Conservation (phyloP, 2,113 vertebrate genomes). For the Sterrhoptilus dennistouni region DNA sequence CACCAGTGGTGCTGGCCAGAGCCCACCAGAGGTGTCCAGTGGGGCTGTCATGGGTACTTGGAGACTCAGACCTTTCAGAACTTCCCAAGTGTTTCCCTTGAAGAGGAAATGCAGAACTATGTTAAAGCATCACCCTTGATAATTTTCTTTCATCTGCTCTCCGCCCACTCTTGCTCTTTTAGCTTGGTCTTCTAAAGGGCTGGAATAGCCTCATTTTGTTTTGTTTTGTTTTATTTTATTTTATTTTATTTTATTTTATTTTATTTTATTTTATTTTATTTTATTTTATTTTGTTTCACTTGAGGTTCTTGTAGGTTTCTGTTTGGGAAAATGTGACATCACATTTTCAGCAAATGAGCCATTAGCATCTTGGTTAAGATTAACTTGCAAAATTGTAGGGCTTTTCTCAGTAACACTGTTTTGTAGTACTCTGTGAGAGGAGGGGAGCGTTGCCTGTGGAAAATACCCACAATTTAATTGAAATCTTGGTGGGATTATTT, state of each 20-base stretch:
- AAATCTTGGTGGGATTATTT: background rate
- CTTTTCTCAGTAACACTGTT: background rate
- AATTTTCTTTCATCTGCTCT: background rate
- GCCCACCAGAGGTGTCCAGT: background rate
- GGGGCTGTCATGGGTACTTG: accelerated
- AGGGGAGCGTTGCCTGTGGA: background rate
- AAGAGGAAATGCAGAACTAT: background rate
- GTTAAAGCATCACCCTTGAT: background rate
- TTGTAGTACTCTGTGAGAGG: background rate
- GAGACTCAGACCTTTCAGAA: background rate
- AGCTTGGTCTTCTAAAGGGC: background rate
- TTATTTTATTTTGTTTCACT: background rate
- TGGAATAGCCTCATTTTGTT: background rate
- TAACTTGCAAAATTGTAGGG: background rate
- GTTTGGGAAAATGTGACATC: background rate
- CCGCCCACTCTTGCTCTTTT: background rate
- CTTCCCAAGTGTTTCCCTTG: background rate
- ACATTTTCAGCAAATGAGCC: background rate
- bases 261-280: background rate
- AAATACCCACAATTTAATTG: background rate
- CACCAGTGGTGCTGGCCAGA: background rate
- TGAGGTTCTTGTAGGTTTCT: background rate
- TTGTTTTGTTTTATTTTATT: background rate
- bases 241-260: background rate
- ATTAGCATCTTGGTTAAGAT: background rate